Base-by-base conservation (phyloP, 2,797 vertebrate species). In the Cynodonichthys magdalenae region DNA sequence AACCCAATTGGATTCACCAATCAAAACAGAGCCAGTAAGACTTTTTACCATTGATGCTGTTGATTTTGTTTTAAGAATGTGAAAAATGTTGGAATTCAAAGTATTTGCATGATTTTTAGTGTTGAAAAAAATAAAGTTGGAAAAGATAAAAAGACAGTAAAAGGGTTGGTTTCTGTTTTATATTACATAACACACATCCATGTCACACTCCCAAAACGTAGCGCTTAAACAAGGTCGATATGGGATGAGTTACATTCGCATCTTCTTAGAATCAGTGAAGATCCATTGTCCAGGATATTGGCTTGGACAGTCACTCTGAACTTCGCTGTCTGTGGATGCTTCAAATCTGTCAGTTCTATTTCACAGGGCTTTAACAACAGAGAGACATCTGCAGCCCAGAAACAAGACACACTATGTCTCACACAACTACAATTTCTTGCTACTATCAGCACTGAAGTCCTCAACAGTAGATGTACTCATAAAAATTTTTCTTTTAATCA, bases 211-310 rank as follows among this genome's bases (percentile, higher is more conserved):
- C 79, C 63, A 66, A 63, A 75, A 34, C 58, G 49, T 67, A 12
- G 67, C 67, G 69, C 75, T 81, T 77, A 77, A 85, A 82, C 80
- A 89, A 89, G 82, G 85, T 90, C 83, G 83, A 27, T 63, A 63
- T 61, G 74, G 75, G 65, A 69, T 39, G 62, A 55, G 75, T 77
- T 79, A 77, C 82, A 75, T 80, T 89, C 87, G 48, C 60, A 73
- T 69, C 66, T 78, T 71, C 85, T 92, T 87, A 90, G 80, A 69
- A 79, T 84, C 81, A 15, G 52, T 47, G 61, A 78, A 76, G 87
- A 92, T 89, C 87, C 85, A 89, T 82, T 81, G 77, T 68, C 53
- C 71, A 76, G 76, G 61, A 87, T 89, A 91, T 90, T 87, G 57
- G 56, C 52, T 74, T 72, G 78, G 90, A 91, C 89, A 88, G 82